Evolutionary conservation across 2,888 invertebrate species (phyloP).

Genomic region (Pyralis farinalis): DNA sequence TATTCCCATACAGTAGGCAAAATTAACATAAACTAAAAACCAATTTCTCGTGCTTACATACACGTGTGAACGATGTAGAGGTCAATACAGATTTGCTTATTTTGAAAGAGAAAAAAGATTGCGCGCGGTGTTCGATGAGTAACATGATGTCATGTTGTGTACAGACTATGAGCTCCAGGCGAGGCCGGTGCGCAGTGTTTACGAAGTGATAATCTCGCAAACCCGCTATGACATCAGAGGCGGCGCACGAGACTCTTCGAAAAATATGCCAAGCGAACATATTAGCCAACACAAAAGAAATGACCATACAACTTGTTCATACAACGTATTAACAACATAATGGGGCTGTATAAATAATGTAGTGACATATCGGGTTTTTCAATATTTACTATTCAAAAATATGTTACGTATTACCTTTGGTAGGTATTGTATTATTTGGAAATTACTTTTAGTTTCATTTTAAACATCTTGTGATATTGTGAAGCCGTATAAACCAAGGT

Average conservation of each 20-base stretch:
- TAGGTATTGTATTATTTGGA: too few relatives aligned
- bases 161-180: constrained; percentile 50
- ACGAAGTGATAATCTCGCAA: constrained; percentile 52
- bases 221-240: constrained; percentile 63
- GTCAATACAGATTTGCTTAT: constrained; percentile 19
- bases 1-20: neutral
- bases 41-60: constrained; percentile 4
- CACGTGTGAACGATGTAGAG: constrained; percentile 15
- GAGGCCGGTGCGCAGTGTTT: constrained; percentile 58
- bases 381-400: neutral
- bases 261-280: constrained; percentile 35
- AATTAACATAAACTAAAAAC: constrained; percentile 2
- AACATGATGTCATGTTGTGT: constrained; percentile 67
- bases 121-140: constrained; percentile 33
- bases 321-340: neutral
- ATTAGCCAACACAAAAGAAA: constrained; percentile 24
- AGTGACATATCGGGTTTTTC: constrained; percentile 5
- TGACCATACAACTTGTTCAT: constrained; percentile 15
- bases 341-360: too few relatives aligned
- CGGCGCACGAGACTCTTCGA: constrained; percentile 26
- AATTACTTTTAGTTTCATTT: too few relatives aligned
- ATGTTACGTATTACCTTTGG: neutral
- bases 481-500: constrained; percentile 1
- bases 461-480: too few relatives aligned
- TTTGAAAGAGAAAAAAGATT: constrained; percentile 27